Evolutionary conservation across 2,888 invertebrate species (phyloP), one percentile per base, ranked within the genome.

Genomic region (Eupeodes latifasciatus): DNA sequence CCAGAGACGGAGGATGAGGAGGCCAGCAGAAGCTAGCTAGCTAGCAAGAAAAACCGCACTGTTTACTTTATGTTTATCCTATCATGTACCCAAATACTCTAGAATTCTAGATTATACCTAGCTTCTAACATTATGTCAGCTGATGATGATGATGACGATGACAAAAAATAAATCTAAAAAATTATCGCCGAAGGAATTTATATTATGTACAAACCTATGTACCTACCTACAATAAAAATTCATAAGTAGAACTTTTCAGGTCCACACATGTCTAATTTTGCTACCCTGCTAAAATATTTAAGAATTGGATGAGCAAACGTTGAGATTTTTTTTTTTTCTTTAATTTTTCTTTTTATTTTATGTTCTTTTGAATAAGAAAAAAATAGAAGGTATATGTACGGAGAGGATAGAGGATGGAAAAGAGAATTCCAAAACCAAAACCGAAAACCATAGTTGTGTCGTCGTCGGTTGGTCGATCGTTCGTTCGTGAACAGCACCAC

Each of bases 191-290:
- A 86, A 80, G n/a, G 57, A 57, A 78, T 67, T 36, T 59, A 36
- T 59, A 34, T 19, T 27, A 27, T 27, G 27, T 27, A 34, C 19
- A 27, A 4, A 55, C 2, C 2, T n/a, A 53, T 0, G 9, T 10
- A 55, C 2, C 2, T n/a, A 53, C 4, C 16, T 10, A 40, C 40
- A 53, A 55, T 27, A 66, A 71, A 72, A 74, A 76, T 16, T 77
- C 62, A 72, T 80, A 87, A 84, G 72, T 81, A 77, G 84, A 84
- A 83, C 76, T 84, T 87, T 87, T 83, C 87, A 87, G 87, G 87
- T 84, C 87, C 87, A 87, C 87, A 87, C 80, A 84, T 80, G 87
- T 87, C 87, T 87, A 87, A 87, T 62, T 87, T 84, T 87, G 87
- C 83, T 57, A 64, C 81, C 19, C 67, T 44, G 59, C 44, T 67